Evolutionary conservation across 2,113 vertebrate genomes (phyloP), one percentile per base, ranked within the genome.

Genomic region (Taxidea taxus): DNA sequence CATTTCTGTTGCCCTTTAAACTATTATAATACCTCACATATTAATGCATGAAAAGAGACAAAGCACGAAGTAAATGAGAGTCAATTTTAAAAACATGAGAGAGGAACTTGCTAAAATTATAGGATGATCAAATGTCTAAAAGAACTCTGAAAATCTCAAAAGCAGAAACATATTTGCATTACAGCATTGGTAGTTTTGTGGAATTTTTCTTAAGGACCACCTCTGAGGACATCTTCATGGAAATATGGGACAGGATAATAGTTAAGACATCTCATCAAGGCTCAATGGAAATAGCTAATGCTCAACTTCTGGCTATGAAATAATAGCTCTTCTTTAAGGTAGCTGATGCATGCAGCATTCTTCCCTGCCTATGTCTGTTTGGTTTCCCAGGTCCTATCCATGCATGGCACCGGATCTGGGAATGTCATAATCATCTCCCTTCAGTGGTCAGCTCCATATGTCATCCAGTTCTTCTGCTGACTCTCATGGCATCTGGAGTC

Each of bases 21-120:
- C 74, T 49, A 31, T 60, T 12, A 29, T 2, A 72, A 54, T 66
- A 64, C 27, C n/a, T 92, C 70, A 66, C 27, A 21, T 12, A 82
- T 23, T 77, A 75, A 47, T 85, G 21, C 37, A 15, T 23, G 10
- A 74, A 66, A 86, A 84, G 62, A 88, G 64, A 96, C 29, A 94
- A 91, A 84, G 25, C 9, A 6, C 13, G 20, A 60, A 89, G 78
- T 93, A 95, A 95, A 94, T 16, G 12, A 56, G 51, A 21, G 25
- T n/a, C 27, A 9, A 23, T 86, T 90, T 93, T 72, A 15, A 95
- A 93, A 91, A 75, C 72, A 74, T 60, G 68, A 70, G 60, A 54
- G 70, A 86, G 2, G 18, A 78, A 25, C 29, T 89, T 80, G 31
- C 25, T 87, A 87, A 94, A 94, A 10, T 47, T 29, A 27, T 70